Conservation (phyloP, 2,888 invertebrate genomes). For the Trachelus stipa region DNA sequence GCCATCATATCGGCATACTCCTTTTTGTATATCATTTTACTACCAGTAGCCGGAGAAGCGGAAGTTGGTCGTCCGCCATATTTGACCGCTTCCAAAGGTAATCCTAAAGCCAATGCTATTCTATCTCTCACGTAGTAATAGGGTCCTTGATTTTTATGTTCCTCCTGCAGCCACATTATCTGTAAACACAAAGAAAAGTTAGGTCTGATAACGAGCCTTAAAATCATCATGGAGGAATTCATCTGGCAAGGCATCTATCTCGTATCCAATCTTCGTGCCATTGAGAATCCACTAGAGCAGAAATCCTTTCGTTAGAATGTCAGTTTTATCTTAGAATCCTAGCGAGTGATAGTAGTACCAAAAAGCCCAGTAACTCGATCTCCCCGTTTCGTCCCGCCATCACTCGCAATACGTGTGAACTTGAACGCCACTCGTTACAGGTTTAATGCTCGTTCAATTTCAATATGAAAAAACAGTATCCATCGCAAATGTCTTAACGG, state of each 20-base stretch:
- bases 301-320: neutral
- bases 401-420: neutral
- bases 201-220: neutral
- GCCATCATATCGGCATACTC: conserved; percentile 43
- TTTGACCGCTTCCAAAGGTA: conserved; percentile 41
- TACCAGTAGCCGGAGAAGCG: conserved; percentile 53
- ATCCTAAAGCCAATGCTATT: conserved; percentile 42
- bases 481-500: neutral
- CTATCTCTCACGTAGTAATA: conserved; percentile 75
- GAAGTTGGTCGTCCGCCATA: conserved; percentile 50
- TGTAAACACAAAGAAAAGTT: conserved; percentile 13
- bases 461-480: neutral
- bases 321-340: neutral
- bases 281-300: neutral
- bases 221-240: neutral
- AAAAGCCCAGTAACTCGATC: neutral
- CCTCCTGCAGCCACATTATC: conserved; percentile 83
- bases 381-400: neutral
- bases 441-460: neutral
- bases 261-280: neutral
- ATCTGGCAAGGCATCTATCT: neutral
- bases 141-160: conserved; percentile 89
- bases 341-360: neutral
- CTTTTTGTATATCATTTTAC: conserved; percentile 45
- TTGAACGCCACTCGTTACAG: neutral